These are phyloP conservation scores for Dasyornis broadbenti DNA, from an alignment of 2,113 vertebrate species.

Conservation along the genomic window DNA sequence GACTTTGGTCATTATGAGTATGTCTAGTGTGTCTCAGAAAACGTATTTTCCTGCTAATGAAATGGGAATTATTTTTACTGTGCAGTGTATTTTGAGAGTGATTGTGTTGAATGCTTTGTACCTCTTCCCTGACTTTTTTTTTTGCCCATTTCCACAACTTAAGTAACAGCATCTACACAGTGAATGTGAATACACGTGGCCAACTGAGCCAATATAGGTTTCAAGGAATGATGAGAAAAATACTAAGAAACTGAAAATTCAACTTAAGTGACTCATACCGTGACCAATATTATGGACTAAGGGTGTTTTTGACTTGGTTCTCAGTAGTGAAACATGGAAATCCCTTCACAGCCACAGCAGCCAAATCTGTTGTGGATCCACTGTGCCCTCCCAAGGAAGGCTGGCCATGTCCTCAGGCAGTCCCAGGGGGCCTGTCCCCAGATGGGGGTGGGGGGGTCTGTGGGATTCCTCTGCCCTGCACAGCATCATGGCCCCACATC, in stretches of 20 bases:
- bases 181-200: not conserved
- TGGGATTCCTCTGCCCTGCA: not conserved
- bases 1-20: not conserved
- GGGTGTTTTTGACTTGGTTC: accelerated
- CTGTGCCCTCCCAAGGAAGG: not conserved
- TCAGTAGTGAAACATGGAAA: not conserved
- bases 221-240: not conserved
- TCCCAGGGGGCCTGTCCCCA: not conserved
- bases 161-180: not conserved
- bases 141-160: not conserved
- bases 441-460: not conserved
- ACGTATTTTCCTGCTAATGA: not conserved
- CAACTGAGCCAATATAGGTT: not conserved
- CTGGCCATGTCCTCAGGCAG: not conserved
- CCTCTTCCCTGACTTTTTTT: not conserved
- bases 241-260: not conserved
- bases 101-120: not conserved
- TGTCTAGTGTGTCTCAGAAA: not conserved
- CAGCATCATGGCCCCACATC: not conserved
- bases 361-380: not conserved
- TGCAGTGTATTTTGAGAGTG: not conserved
- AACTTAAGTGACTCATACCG: not conserved
- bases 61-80: not conserved
- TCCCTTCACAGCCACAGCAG: not conserved
- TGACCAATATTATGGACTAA: not conserved